Conservation (phyloP, 2,888 invertebrate species). For the Agriotes lineatus region DNA sequence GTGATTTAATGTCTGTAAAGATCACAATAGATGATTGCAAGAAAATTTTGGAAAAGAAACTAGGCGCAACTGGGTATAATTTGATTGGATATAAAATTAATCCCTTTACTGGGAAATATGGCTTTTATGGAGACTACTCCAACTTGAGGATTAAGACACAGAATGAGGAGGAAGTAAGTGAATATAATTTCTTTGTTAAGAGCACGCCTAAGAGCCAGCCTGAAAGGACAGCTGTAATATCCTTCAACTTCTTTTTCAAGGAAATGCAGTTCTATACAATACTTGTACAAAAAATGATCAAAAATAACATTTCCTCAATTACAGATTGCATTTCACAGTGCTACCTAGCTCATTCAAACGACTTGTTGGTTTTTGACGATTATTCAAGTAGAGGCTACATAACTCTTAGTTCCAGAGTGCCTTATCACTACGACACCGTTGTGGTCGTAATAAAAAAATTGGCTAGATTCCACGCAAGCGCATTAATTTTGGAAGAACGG, state of each 20-base stretch:
- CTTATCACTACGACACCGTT: slow-evolving; percentile 48
- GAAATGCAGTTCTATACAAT: slow-evolving; percentile 67
- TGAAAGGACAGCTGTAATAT: slow-evolving; percentile 60
- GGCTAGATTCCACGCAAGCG: slow-evolving; percentile 55
- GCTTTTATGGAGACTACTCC: not conserved
- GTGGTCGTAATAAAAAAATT: slow-evolving; percentile 49
- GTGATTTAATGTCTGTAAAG: no score
- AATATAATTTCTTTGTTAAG: slow-evolving; percentile 71
- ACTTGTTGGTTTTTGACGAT: slow-evolving; percentile 63
- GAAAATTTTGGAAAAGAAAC: slow-evolving; percentile 30
- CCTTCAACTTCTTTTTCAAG: slow-evolving; percentile 66
- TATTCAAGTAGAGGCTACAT: slow-evolving; percentile 55
- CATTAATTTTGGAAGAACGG: slow-evolving; percentile 45
- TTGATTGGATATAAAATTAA: slow-evolving; percentile 40
- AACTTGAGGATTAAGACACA: slow-evolving; percentile 4
- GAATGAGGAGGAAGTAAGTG: slow-evolving; percentile 5
- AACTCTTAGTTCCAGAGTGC: slow-evolving; percentile 44
- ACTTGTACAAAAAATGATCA: slow-evolving; percentile 63
- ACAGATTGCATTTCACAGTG: slow-evolving; percentile 59
- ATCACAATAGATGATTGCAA: slow-evolving; percentile 42
- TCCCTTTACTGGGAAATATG: not conserved
- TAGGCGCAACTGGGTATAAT: slow-evolving; percentile 24
- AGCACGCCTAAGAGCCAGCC: slow-evolving; percentile 69
- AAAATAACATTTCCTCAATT: slow-evolving; percentile 50
- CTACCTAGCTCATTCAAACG: slow-evolving; percentile 54